Base-by-base conservation (phyloP, 2,888 invertebrate genomes). In the Morpho achilles region DNA sequence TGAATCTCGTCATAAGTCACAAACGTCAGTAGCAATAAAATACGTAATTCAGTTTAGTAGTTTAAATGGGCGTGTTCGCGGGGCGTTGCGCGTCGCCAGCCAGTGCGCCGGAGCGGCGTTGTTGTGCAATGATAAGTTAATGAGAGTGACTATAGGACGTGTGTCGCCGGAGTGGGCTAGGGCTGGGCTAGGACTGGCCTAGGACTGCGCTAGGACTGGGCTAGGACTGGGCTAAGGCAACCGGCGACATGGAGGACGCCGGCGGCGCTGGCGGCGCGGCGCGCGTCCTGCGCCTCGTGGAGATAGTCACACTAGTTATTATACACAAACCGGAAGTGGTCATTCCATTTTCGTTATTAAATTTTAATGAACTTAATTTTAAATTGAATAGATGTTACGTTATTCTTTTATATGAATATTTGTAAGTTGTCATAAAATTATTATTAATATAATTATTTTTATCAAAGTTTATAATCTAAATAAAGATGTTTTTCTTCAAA, bases 391-490 rank as follows among this genome's bases (percentile, higher is more conserved):
- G 89, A 89, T 89, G 88, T 90, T 90, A 90, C 86, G 90, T 90
- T 90, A 89, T 90, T 85, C 81, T 91, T 87, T 90, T 90, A 90
- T 87, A 90, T 86, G 82, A 87, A 87, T 89, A 70, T 87, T 91
- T 88, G 86, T 91, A 91, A 89, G 89, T 89, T 87, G 88, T 88
- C 90, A 90, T 91, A 89, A 89, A 75, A 91, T 90, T 89, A 89
- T 88, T 88, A 88, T 88, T 90, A 90, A 89, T 90, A 90, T 90
- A 90, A 91, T 91, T 87, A 91, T 91, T 91, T 91, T 91, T 91
- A 91, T 91, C 91, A 91, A 91, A 91, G 91, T 91, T 91, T 91
- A 91, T 91, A 91, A 91, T 90, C 91, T 90, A 87, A 91, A 91
- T 91, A 90, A 90, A 91, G 88, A 89, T 85, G 87, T 88, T 89